phyloP scores from a whole-genome alignment of 1,140 invertebrate genomes.

The Dinoponera quadriceps region DNA sequence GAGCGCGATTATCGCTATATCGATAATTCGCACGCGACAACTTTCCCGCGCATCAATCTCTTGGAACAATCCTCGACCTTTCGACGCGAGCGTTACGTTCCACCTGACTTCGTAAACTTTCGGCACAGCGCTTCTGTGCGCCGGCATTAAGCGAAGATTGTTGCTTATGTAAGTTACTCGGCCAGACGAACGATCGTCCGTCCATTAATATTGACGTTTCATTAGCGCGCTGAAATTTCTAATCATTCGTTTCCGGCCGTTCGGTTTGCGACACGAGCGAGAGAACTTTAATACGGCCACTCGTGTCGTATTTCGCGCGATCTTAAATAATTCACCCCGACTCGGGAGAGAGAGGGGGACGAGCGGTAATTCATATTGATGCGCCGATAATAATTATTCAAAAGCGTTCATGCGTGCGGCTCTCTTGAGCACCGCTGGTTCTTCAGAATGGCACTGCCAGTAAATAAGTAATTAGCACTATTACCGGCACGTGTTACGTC shows the following conservation, averaged over 20 bases:
- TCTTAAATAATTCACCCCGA: constrained; percentile 11
- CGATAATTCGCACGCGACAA: not conserved
- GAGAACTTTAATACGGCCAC: not conserved
- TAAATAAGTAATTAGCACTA: constrained; percentile 67
- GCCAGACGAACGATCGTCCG: constrained; percentile 24
- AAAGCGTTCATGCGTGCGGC: constrained; percentile 12
- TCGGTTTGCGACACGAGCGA: constrained; percentile 29
- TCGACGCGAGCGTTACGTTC: constrained; percentile 17
- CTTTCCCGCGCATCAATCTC: not conserved
- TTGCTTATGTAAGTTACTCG: constrained; percentile 46
- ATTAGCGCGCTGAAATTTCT: constrained; percentile 41
- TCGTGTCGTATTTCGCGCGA: constrained; percentile 29
- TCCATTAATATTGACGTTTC: constrained; percentile 53
- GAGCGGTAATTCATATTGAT: constrained; percentile 41
- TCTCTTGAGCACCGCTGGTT: constrained; percentile 28
- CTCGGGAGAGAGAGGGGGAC: not conserved
- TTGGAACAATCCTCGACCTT: not conserved
- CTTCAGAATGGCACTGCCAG: constrained; percentile 33
- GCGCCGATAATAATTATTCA: constrained; percentile 46
- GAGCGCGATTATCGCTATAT: not conserved
- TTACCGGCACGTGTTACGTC: constrained; percentile 45
- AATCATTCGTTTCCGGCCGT: constrained; percentile 41
- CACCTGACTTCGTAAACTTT: constrained; percentile 30
- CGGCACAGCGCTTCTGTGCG: constrained; percentile 7
- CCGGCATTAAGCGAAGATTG: constrained; percentile 36